These are phyloP conservation scores for Cynopterus brachyotis DNA, from an alignment of 2,113 vertebrate species.

Conservation along the genomic window DNA sequence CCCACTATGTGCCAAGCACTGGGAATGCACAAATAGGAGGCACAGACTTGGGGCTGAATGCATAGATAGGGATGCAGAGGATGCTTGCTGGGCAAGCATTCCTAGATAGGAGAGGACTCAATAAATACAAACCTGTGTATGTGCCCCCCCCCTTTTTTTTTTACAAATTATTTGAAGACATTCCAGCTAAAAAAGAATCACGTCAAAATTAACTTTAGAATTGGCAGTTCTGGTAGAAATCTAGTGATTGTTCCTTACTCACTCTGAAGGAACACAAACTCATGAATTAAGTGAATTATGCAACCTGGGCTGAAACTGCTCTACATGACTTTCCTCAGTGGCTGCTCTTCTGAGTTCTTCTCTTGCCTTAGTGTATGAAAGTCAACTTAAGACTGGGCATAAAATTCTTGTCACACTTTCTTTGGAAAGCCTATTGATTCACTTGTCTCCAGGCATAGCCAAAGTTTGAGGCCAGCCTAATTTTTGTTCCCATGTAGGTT, in stretches of 20 bases:
- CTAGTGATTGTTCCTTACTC: neutral
- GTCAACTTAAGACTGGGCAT: neutral
- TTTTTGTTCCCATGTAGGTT: neutral
- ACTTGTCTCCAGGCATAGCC: neutral
- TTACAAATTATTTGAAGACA: neutral
- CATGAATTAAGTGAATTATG: neutral
- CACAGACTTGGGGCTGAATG: neutral
- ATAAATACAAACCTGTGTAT: too few species aligned
- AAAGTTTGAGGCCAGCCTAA: neutral
- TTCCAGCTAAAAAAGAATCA: neutral
- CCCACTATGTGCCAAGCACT: neutral
- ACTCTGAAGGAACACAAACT: neutral
- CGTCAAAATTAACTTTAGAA: neutral
- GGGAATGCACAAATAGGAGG: too few species aligned
- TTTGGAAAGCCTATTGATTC: neutral
- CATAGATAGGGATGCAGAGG: neutral
- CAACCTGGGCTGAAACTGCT: neutral
- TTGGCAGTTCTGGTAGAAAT: neutral
- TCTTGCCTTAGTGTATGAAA: neutral
- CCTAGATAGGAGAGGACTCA: neutral
- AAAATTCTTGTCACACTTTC: neutral
- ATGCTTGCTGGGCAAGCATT: neutral
- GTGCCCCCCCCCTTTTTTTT: neutral
- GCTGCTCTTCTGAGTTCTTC: neutral
- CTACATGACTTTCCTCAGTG: neutral